phyloP scores from a whole-genome alignment of 2,888 invertebrate species.

The Lycocerus yunnanus region DNA sequence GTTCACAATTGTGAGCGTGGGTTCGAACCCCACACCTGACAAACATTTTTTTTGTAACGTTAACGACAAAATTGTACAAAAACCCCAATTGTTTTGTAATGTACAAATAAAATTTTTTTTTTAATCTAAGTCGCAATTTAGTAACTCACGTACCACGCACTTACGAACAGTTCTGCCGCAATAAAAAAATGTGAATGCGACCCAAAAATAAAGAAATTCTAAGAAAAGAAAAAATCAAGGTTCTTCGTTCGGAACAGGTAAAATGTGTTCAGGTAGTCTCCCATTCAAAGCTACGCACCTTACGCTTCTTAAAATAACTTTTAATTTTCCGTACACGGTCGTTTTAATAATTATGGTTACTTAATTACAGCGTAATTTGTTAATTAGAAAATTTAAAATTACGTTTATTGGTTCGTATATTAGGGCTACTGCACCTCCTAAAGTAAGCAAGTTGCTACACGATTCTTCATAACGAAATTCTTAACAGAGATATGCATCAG shows the following conservation, averaged over 20 bases:
- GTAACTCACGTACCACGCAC: not conserved
- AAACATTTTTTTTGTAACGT: conserved; percentile 43
- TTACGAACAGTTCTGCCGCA: not conserved
- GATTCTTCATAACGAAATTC: conserved; percentile 45
- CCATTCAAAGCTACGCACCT: not conserved
- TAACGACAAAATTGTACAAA: too few species aligned
- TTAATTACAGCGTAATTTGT: conserved; percentile 4
- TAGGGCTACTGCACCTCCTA: not conserved
- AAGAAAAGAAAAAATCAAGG: not conserved
- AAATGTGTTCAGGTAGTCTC: not conserved
- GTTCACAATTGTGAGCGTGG: conserved; percentile 65
- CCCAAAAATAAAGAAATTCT: not conserved
- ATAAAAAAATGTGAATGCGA: not conserved
- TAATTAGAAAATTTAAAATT: conserved; percentile 34
- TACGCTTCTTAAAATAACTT: not conserved
- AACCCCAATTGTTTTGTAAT: too few species aligned
- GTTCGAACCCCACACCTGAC: conserved; percentile 73
- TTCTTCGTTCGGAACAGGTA: not conserved
- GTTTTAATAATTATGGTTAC: not conserved
- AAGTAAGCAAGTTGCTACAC: not conserved
- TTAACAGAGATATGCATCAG: conserved; percentile 53
- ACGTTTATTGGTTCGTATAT: not conserved
- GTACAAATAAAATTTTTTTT: too few species aligned
- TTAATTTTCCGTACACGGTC: not conserved
- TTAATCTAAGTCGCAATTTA: not conserved